Conservation (phyloP, 2,888 invertebrate species). For the Camptogramma bilineatum region DNA sequence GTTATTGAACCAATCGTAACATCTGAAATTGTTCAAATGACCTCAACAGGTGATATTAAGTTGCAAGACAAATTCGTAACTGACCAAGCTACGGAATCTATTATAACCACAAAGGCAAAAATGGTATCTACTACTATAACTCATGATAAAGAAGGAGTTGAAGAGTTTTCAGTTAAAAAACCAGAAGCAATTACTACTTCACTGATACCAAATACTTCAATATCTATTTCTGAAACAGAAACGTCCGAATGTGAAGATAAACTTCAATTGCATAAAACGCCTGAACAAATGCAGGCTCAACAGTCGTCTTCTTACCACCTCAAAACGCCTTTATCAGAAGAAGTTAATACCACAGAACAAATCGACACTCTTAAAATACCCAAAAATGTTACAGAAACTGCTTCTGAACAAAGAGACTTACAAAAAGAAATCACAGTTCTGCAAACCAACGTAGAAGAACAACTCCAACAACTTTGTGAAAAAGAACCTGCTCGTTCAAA, state of each 20-base stretch:
- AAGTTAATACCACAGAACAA: constrained; percentile 75
- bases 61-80: constrained; percentile 77
- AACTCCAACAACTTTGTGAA: constrained; percentile 78
- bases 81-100: constrained; percentile 68
- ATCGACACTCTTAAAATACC: constrained; percentile 58
- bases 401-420: constrained; percentile 65
- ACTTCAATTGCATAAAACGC: constrained; percentile 66
- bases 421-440: constrained; percentile 72
- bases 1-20: constrained; percentile 86
- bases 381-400: constrained; percentile 55
- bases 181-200: constrained; percentile 72
- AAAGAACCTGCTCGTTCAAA: constrained; percentile 81
- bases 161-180: constrained; percentile 58
- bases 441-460: constrained; percentile 80
- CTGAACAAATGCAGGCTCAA: constrained; percentile 57
- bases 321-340: constrained; percentile 72
- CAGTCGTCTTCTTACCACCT: constrained; percentile 65
- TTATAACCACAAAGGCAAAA: constrained; percentile 88
- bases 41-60: constrained; percentile 77
- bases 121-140: constrained; percentile 85
- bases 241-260: constrained; percentile 87
- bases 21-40: constrained; percentile 81
- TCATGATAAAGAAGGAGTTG: constrained; percentile 88
- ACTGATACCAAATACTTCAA: constrained; percentile 85
- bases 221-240: constrained; percentile 87